Evolutionary conservation across 2,888 invertebrate species (phyloP).

Genomic region (Gisinianus flammeolus): DNA sequence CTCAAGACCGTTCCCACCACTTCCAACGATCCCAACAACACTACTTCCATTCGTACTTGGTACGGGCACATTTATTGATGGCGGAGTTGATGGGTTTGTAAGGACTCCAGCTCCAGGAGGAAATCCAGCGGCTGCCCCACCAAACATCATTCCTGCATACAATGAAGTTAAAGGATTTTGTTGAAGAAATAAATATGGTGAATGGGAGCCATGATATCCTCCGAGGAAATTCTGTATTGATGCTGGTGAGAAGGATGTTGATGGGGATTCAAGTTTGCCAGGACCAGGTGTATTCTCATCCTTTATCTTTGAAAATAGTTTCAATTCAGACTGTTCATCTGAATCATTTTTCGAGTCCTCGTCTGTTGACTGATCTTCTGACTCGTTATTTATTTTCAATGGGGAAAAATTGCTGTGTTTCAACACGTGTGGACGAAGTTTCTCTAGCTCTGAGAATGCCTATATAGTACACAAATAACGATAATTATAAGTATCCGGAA

Average conservation of each 20-base stretch:
- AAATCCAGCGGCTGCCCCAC: slow-evolving; percentile 51
- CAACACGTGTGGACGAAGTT: slow-evolving; percentile 72
- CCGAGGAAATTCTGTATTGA: slow-evolving; percentile 55
- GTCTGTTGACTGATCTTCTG: slow-evolving; percentile 53
- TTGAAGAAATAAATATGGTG: slow-evolving; percentile 56
- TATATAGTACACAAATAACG: no score
- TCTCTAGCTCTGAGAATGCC: slow-evolving; percentile 76
- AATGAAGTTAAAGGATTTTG: slow-evolving; percentile 55
- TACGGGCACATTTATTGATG: slow-evolving; percentile 4
- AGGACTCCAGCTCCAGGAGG: slow-evolving; percentile 34
- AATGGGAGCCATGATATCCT: slow-evolving; percentile 54
- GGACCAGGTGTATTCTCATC: slow-evolving; percentile 12
- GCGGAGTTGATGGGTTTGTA: slow-evolving; percentile 52
- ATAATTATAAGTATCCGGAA: no score
- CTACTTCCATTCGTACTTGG: slow-evolving; percentile 21
- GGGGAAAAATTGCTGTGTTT: slow-evolving; percentile 69
- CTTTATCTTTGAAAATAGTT: slow-evolving; percentile 32
- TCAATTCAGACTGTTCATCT: slow-evolving; percentile 28
- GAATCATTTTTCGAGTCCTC: slow-evolving; percentile 37
- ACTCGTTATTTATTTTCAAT: slow-evolving; percentile 51
- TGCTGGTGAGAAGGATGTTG: slow-evolving; percentile 50
- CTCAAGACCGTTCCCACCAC: slow-evolving; percentile 27
- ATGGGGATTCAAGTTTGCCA: slow-evolving; percentile 31
- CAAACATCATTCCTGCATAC: slow-evolving; percentile 58
- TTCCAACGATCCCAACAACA: not conserved